Evolutionary conservation across 2,888 invertebrate species (phyloP).

Genomic region (Ypsolopha scabrella): DNA sequence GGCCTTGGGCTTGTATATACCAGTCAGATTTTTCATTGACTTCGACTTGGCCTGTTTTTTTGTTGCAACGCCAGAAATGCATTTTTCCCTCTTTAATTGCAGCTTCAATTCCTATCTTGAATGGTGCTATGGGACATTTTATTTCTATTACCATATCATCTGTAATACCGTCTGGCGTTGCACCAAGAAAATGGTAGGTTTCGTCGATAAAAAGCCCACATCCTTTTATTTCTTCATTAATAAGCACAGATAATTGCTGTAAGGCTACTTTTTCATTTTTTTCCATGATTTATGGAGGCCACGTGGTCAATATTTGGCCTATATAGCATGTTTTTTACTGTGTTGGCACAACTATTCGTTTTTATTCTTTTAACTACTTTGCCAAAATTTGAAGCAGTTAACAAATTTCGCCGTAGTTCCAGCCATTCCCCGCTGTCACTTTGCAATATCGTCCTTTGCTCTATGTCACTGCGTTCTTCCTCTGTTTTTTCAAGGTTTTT

Average conservation of each 20-base stretch:
- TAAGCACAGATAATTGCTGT: constrained; percentile 3
- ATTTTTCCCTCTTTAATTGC: constrained; percentile 6
- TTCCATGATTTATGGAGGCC: constrained; percentile 9
- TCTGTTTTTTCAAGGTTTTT: constrained; percentile 9
- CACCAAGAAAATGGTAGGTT: constrained; percentile 8
- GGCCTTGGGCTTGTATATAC: constrained; percentile 10
- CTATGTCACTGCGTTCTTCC: constrained; percentile 6
- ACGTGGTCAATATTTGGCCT: constrained; percentile 3
- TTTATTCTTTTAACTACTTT: constrained; percentile 5
- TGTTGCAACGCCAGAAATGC: constrained; percentile 4
- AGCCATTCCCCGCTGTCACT: constrained; percentile 16
- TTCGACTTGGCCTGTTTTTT: constrained; percentile 1
- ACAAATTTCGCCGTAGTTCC: constrained; percentile 11
- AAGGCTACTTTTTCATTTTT: constrained; percentile 9
- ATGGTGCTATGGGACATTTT: constrained; percentile 7
- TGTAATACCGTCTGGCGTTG: constrained; percentile 8
- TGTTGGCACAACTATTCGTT: constrained; percentile 4
- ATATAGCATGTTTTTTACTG: constrained; percentile 8
- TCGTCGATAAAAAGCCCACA: constrained; percentile 9
- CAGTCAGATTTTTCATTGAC: constrained; percentile 6
- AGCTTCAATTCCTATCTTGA: constrained; percentile 5
- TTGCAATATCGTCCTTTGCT: constrained; percentile 12
- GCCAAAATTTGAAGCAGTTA: constrained; percentile 8
- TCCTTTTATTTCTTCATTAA: constrained; percentile 3
- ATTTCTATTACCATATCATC: constrained; percentile 6